Evolutionary conservation across 2,888 invertebrate species (phyloP).

Genomic region (Apomyelois bistriatella): DNA sequence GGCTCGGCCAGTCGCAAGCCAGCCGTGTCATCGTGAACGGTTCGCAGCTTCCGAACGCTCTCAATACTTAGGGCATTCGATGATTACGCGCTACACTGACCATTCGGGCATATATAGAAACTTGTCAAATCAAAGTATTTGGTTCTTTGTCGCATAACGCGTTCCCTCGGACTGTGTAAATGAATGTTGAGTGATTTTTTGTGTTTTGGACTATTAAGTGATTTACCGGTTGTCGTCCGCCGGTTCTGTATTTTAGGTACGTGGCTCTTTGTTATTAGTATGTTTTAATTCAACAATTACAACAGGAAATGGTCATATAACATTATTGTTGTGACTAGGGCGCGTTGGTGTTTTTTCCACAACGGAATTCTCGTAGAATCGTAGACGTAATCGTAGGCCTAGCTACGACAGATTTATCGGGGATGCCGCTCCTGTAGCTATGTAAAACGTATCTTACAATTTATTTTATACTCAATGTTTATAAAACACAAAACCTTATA

Average conservation of each 20-base stretch:
- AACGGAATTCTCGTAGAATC: constrained; percentile 14
- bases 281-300: background rate
- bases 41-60: constrained; percentile 64
- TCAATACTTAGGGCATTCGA: constrained; percentile 68
- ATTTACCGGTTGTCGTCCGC: constrained; percentile 29
- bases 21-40: constrained; percentile 78
- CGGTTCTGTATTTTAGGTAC: constrained; percentile 36
- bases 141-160: constrained; percentile 47
- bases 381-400: constrained; percentile 17
- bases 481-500: too few relatives aligned
- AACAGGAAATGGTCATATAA: background rate
- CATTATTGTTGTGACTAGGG: background rate
- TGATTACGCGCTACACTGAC: constrained; percentile 74
- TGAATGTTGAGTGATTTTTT: constrained; percentile 37
- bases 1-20: constrained; percentile 77
- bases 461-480: background rate
- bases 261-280: constrained; percentile 19
- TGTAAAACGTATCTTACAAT: background rate
- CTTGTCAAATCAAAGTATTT: constrained; percentile 72
- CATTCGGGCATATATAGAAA: constrained; percentile 58
- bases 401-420: constrained; percentile 17
- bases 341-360: constrained; percentile 3
- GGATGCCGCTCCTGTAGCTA: background rate
- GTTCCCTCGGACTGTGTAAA: constrained; percentile 52
- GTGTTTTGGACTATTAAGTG: constrained; percentile 45